Percentiles rank a stretch among this genome's conserved stretches.
Conservation (phyloP, 2,888 invertebrate genomes). For the Mesochorus sp. region DNA sequence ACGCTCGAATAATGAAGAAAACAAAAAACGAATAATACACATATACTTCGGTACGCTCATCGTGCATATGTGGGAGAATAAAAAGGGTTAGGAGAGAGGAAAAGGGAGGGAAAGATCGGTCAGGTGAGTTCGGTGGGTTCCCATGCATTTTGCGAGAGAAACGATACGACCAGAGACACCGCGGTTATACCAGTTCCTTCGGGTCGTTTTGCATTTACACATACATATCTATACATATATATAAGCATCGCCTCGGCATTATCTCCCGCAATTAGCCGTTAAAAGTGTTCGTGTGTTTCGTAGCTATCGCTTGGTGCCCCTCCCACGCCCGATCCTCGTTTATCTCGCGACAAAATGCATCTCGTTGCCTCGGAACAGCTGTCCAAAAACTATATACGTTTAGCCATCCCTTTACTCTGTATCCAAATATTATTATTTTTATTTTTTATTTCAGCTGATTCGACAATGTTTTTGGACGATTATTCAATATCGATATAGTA, state of each 20-base stretch:
- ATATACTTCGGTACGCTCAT: conserved; percentile 28
- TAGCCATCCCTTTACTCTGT: conserved; percentile 5
- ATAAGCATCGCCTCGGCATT: conserved; percentile 53
- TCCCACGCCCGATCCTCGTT: conserved; percentile 71
- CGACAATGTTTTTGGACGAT: too few relatives aligned
- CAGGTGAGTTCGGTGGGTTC: conserved; percentile 71
- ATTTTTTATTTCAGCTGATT: too few relatives aligned
- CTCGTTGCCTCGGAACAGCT: conserved; percentile 73
- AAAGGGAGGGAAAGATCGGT: conserved; percentile 59
- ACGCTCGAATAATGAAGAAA: conserved; percentile 38
- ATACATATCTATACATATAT: conserved; percentile 33
- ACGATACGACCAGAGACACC: conserved; percentile 62
- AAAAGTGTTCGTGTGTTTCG: conserved; percentile 73
- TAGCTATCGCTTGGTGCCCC: conserved; percentile 63
- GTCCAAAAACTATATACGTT: conserved; percentile 67
- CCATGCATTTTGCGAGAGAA: conserved; percentile 76
- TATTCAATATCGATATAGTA: too few relatives aligned
- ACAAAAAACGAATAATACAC: conserved; percentile 15
- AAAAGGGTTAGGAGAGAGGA: too few relatives aligned
- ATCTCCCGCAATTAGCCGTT: conserved; percentile 73
- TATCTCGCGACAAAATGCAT: conserved; percentile 79
- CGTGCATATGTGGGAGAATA: conserved; percentile 29
- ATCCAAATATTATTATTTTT: not conserved
- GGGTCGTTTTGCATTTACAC: conserved; percentile 51
- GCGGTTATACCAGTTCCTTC: conserved; percentile 61